Conservation (phyloP, 2,113 vertebrate species). For the Xenus cinereus region DNA sequence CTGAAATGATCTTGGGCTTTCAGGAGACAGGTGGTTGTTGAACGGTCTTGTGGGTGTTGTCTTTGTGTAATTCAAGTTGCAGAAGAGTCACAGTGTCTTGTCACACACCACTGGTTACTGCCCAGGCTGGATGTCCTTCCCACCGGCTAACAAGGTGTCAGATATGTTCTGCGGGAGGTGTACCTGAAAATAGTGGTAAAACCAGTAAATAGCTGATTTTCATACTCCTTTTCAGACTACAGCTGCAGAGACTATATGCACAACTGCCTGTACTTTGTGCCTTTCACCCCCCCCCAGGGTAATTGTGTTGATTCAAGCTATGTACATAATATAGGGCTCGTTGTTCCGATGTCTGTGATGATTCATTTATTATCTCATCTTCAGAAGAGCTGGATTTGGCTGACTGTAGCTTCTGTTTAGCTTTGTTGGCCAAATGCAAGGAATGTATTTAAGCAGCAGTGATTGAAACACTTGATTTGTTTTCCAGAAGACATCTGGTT, state of each 20-base stretch:
- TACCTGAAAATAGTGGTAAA: background rate
- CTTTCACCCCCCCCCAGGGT: background rate
- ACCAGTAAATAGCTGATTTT: background rate
- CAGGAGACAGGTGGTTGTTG: background rate
- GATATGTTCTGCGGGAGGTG: background rate
- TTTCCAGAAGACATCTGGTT: slow-evolving; percentile 59
- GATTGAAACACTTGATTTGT: slow-evolving; percentile 52
- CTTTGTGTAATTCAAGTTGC: background rate
- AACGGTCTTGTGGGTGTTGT: background rate
- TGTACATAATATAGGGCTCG: background rate
- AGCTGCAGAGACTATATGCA: background rate
- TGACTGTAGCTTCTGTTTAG: slow-evolving; percentile 52
- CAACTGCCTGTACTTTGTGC: background rate
- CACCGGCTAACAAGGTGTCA: background rate
- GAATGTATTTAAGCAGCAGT: slow-evolving; percentile 45
- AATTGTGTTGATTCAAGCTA: slow-evolving; percentile 26
- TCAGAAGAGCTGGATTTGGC: slow-evolving; percentile 34
- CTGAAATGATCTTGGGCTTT: background rate
- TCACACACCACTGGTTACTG: background rate
- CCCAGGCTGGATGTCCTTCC: background rate
- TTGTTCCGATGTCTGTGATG: slow-evolving; percentile 6
- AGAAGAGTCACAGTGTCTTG: background rate
- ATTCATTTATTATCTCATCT: slow-evolving; percentile 65
- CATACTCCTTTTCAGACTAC: background rate
- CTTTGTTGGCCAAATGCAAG: slow-evolving; percentile 45